Evolutionary conservation across 1,140 invertebrate species (phyloP), one percentile per base, ranked within the genome.

Genomic region (Hylaeus volcanicus): DNA sequence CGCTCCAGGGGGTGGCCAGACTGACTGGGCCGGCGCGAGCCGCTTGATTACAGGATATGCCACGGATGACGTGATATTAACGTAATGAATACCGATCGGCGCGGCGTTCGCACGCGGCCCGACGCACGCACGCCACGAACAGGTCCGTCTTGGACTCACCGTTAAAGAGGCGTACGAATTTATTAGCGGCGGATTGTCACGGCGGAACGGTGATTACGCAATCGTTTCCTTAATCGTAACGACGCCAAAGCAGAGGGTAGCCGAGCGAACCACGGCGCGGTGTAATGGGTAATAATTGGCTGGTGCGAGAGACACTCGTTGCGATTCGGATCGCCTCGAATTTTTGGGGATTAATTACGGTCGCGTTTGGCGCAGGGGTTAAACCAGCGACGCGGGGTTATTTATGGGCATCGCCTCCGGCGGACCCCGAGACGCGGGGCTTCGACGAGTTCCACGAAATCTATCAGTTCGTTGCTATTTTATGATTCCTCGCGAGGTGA

Each of bases 11-110:
- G 86, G 79, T 85, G 79, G 82, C 58, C 71, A 55, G 63, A 3
- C 76, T 12, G 48, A 66, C 48, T n/a, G 39, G 41, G 5, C 26
- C 75, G 70, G 81, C 83, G 88, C 82, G 85, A 85, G 86, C 86
- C 87, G 84, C 86, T 88, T 88, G 90, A 92, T 92, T 91, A 91
- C 89, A 91, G 91, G 87, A 90, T 89, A 84, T 81, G 80, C 77
- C 73, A 78, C 63, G 70, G 87, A 90, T 91, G 88, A 90, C 88
- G 87, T 90, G 88, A 90, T 90, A 92, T 92, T 92, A 92, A 82
- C 85, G 83, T 88, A 89, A 90, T 88, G 85, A 90, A 89, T 90
- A 88, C 86, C 87, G 80, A 79, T 79, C 82, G 84, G 65, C 48
- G 77, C 69, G n/a, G n/a, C 55, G 37, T 51, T 66, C 71, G 77